Evolutionary conservation across 64 coral and sea anemone genomes (phyloP), one percentile per base, ranked within the genome.

Genomic region (Pocillopora verrucosa): DNA sequence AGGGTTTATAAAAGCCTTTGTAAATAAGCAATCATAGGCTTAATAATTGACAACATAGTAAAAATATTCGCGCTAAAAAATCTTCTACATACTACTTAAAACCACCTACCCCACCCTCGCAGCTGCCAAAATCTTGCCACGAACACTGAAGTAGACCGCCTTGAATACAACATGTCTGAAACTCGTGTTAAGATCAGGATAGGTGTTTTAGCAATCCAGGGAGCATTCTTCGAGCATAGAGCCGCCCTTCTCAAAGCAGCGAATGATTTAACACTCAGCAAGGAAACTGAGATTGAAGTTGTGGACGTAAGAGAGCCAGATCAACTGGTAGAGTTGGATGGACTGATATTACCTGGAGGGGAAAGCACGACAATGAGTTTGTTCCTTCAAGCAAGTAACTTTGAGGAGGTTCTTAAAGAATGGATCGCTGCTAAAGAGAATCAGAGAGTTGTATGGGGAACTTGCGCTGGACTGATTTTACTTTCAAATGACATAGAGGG

Each of bases 121-220:
- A 78, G 3, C 14, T 75, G 73, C 14, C 9, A 83, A 65, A 16
- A 5, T 58, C n/a, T 22, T 79, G 56, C 22, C 17, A 59, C 24
- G 30, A 30, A 30, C 30, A 30, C 30, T 30, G 30, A 30, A 30
- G 30, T 30, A 30, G 30, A 30, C 30, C 30, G 41, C 41, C 1
- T 51, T 51, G 41, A 7, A 51, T 0, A 7, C 41, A 51, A 60
- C 16, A 93, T 93, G 92, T 76, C 59, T 4, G 87, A 84, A 60
- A 9, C 5, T 59, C 16, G 4, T 0, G 6, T 37, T 6, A 11
- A 35, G 0, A 17, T 98, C 22, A 59, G 81, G 11, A 82, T 98
- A 1, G 96, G 96, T 26, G 88, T 98, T 76, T 82, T 98, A 37
- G 96, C 96, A 16, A 87, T 98, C 41, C 96, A 98, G n/a, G 96